These are phyloP conservation scores for Dolichoris vasculosae DNA, from an alignment of 1,140 invertebrate genomes.

Conservation along the genomic window DNA sequence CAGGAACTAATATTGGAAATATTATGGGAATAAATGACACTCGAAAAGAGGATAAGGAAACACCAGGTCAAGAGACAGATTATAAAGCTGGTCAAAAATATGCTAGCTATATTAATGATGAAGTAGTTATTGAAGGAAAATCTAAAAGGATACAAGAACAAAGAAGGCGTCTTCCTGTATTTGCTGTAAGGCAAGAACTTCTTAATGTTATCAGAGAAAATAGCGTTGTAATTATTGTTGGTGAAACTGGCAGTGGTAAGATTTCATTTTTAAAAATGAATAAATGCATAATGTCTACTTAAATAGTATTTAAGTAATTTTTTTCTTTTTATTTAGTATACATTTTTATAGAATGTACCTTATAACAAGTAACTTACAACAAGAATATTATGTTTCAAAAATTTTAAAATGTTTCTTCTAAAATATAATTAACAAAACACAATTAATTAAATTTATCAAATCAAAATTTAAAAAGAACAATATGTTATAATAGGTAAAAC, in stretches of 20 bases:
- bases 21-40: conserved; percentile 92
- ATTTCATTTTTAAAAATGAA: background rate
- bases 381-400: background rate
- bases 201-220: conserved; percentile 96
- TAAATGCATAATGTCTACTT: background rate
- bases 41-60: conserved; percentile 85
- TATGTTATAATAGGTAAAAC: conserved; percentile 81
- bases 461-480: background rate
- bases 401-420: background rate
- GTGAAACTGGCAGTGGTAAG: conserved; percentile 96
- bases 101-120: conserved; percentile 92
- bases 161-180: conserved; percentile 94
- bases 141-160: conserved; percentile 92
- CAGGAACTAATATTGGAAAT: conserved; percentile 95
- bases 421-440: background rate
- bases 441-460: background rate
- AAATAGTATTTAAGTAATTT: background rate
- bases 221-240: conserved; percentile 95
- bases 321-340: too few relatives aligned
- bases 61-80: conserved; percentile 79
- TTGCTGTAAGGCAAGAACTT: conserved; percentile 95
- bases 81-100: conserved; percentile 95
- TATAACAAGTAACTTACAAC: too few relatives aligned
- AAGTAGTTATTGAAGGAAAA: conserved; percentile 87
- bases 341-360: too few relatives aligned